Evolutionary conservation across 1,140 invertebrate genomes (phyloP), one percentile per base, ranked within the genome.

Genomic region (Papilio polytes): DNA sequence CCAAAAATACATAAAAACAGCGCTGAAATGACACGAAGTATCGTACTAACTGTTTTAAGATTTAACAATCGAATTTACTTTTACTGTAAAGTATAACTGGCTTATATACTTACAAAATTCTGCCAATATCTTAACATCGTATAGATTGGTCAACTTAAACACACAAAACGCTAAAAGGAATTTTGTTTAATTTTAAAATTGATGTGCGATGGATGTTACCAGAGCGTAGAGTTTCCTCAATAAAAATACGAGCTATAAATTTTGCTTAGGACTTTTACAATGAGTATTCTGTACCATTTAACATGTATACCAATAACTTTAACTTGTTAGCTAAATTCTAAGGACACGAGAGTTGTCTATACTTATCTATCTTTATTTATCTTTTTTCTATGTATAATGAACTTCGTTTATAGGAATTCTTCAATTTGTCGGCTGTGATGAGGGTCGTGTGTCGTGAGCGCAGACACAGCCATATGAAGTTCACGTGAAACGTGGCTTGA

Each of bases 181-280:
- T 20, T 51, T 48, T 22, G 53, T 12, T 80, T 82, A 56, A 36
- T 22, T 80, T 78, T 79, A 85, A 80, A 59, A 80, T 78, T 81
- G 72, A 85, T 84, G 72, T 82, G 80, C 81, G 73, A 59, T 63
- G 26, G 77, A 80, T 78, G 82, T 83, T 82, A 79, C 66, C 77
- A 44, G 78, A 79, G 72, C 73, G 73, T 51, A 78, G 59, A 66
- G 78, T 81, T 80, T 18, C 59, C 73, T 73, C 76, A 86, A 85
- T 85, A 86, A 86, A 88, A 86, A 85, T 83, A 85, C 83, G 81
- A 81, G 74, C 70, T 81, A 85, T 84, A 85, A 83, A 87, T 86
- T 36, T 36, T 36, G 36, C 36, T 36, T 36, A 36, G 36, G 3
- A 3, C 6, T 36, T 36, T 36, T 86, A 53, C 51, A n/a, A 18